Evolutionary conservation across 2,113 vertebrate genomes (phyloP).

Genomic region (Rhynchopsitta pachyrhyncha): DNA sequence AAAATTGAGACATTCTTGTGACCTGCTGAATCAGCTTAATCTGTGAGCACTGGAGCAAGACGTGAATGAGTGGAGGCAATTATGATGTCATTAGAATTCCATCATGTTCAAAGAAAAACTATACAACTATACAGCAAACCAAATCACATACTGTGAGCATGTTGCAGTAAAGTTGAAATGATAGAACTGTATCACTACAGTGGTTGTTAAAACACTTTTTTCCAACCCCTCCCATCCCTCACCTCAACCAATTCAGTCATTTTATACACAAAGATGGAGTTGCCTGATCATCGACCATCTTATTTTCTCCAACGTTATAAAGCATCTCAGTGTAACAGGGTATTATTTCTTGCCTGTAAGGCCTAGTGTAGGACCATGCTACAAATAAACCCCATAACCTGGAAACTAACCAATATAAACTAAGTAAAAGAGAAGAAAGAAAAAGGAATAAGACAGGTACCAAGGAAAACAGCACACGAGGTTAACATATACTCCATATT

Average conservation of each 20-base stretch:
- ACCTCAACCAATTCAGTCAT: background rate
- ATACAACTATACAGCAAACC: background rate
- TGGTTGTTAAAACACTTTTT: background rate
- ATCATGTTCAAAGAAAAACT: background rate
- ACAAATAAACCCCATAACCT: background rate
- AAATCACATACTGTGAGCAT: background rate
- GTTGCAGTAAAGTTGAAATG: background rate
- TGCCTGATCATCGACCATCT: background rate
- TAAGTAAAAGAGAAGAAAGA: background rate
- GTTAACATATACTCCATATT: constrained; percentile 1
- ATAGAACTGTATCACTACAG: background rate
- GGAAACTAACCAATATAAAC: background rate
- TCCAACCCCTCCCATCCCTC: background rate
- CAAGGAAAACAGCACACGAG: constrained; percentile 26
- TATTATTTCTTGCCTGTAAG: background rate
- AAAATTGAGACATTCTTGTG: background rate
- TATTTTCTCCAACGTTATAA: background rate
- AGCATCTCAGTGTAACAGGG: background rate
- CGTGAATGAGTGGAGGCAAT: no score
- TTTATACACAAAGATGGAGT: background rate
- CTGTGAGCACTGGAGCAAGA: no score
- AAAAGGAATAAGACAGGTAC: background rate
- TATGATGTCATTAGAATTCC: background rate
- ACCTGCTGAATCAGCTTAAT: background rate
- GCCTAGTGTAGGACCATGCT: background rate